Percentiles rank a stretch among this genome's conserved stretches.
Conservation (phyloP, 2,797 vertebrate genomes). For the Melanotaenia boesemani region DNA sequence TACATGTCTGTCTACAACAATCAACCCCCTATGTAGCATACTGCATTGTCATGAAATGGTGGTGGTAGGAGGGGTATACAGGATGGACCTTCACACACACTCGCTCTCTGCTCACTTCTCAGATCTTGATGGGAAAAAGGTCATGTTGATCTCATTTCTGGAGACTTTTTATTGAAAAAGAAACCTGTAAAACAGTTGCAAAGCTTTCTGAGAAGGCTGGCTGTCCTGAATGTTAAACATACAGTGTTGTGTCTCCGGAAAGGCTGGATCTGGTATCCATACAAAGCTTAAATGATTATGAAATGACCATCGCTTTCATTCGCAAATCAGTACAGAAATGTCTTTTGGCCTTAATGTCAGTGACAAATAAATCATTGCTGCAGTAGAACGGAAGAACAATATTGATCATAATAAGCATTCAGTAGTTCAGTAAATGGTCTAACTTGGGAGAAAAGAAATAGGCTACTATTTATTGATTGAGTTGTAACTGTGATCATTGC, state of each 20-base stretch:
- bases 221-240: constrained; percentile 77
- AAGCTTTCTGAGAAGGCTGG: constrained; percentile 79
- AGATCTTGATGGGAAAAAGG: constrained; percentile 67
- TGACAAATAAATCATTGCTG: constrained; percentile 55
- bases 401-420: constrained; percentile 50
- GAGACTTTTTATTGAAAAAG: constrained; percentile 67
- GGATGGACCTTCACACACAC: constrained; percentile 25
- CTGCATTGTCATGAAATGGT: constrained; percentile 63
- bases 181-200: constrained; percentile 74
- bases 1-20: constrained; percentile 61
- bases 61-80: constrained; percentile 13
- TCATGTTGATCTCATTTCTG: constrained; percentile 65
- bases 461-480: constrained; percentile 70
- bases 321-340: constrained; percentile 57
- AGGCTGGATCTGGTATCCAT: constrained; percentile 76
- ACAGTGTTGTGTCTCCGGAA: constrained; percentile 69
- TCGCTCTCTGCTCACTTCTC: constrained; percentile 60
- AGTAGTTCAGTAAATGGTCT: constrained; percentile 57
- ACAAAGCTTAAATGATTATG: constrained; percentile 51
- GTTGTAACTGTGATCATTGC: constrained; percentile 72
- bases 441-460: constrained; percentile 67
- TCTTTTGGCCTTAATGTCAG: constrained; percentile 60
- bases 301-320: constrained; percentile 59
- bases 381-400: constrained; percentile 51
- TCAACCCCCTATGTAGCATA: constrained; percentile 58